Percentiles rank a stretch among this genome's conserved stretches.
Conservation (phyloP, 1,140 invertebrate species). For the Mycetomoellerius zeteki region DNA sequence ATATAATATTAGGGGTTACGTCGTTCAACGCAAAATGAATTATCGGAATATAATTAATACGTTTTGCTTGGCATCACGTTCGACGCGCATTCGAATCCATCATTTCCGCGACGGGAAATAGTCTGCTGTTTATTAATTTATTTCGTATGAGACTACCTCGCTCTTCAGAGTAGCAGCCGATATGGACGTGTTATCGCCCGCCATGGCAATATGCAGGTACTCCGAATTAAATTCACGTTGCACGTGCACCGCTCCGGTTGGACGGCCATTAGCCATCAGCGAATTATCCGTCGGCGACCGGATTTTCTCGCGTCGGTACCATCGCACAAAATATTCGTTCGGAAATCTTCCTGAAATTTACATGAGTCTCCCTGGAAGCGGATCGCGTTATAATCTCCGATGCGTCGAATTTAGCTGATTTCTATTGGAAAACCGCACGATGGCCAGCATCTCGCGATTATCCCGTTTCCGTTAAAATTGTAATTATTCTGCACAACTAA, state of each 20-base stretch:
- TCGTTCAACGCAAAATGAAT: not conserved
- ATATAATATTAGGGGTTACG: not conserved
- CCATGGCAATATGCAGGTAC: conserved; percentile 57
- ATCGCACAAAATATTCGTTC: conserved; percentile 65
- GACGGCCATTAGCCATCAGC: conserved; percentile 73
- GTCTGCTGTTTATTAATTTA: conserved; percentile 32
- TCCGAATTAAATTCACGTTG: conserved; percentile 71
- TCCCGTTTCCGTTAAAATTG: not conserved
- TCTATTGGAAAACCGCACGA: not conserved
- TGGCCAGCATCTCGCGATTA: not conserved
- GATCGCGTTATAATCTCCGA: conserved; percentile 65
- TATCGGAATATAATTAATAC: conserved; percentile 23
- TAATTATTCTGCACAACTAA: too few species aligned
- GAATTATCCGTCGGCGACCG: conserved; percentile 65
- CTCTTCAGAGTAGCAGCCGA: conserved; percentile 1
- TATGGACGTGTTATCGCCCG: conserved; percentile 52
- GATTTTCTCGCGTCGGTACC: conserved; percentile 69
- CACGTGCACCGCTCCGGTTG: conserved; percentile 51
- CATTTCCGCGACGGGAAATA: conserved; percentile 26
- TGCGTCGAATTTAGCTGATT: conserved; percentile 34
- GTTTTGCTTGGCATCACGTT: conserved; percentile 11
- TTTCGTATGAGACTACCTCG: conserved; percentile 13
- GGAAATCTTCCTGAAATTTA: conserved; percentile 74
- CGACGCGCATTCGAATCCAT: not conserved
- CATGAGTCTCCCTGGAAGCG: conserved; percentile 66